Evolutionary conservation across 2,797 vertebrate genomes (phyloP), one percentile per base, ranked within the genome.

Genomic region (Valencia hispanica): DNA sequence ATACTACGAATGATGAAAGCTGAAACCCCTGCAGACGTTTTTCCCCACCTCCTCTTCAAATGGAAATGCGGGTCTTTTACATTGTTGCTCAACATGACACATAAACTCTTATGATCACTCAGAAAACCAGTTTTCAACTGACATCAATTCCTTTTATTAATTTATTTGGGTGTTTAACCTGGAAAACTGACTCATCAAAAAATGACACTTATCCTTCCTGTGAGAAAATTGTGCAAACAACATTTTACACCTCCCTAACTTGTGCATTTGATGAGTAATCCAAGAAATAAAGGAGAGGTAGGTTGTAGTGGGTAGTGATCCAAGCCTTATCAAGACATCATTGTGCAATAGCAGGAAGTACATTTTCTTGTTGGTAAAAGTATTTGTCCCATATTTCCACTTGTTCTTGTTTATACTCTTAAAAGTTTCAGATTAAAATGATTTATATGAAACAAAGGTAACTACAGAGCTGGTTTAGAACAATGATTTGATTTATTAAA

Each of bases 1-100:
- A 94, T 93, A 91, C 86, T 83, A 74, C 86, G 86, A 87, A 82
- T 39, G 39, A 69, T 87, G 92, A 89, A 92, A 93, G 73, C 59
- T 74, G 89, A 93, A 68, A 88, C 89, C 87, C 53, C 63, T 55
- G 34, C 39, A 32, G 32, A 30, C 36, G 20, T 70, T 73, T 68
- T 75, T 73, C 53, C 43, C 27, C 39, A 73, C 65, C 25, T 75
- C 39, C 51, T 20, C 22, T 68, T 55, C 2, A 25, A 30, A 61
- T 73, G 39, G 27, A 80, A 80, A 75, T 68, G 43, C 48, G 22
- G 32, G 41, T 55, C 53, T 80, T 69, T 45, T 65, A 70, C 27
- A 15, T n/a, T 79, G 27, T 89, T 84, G 55, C 80, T 72, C 74
- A 84, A 75, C 14, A 39, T 12, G 27, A 57, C 11, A 72, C 12